These are phyloP conservation scores for Pelodiscus sinensis DNA, from an alignment of 2,113 vertebrate genomes.

Conservation along the genomic window DNA sequence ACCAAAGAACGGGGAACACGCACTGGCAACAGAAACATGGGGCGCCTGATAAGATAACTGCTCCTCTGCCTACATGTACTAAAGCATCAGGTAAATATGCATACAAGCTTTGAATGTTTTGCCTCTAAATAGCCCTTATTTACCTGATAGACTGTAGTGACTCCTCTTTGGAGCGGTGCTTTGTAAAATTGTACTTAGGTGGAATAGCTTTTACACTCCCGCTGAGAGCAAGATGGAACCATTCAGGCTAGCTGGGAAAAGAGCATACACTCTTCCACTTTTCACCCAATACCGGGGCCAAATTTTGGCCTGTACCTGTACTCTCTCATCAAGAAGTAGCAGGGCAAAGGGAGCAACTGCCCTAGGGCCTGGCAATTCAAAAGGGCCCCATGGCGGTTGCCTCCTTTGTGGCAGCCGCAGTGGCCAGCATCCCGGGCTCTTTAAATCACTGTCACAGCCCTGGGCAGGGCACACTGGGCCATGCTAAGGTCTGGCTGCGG, in stretches of 20 bases:
- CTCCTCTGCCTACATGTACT: slow-evolving; percentile 21
- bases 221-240: slow-evolving; percentile 26
- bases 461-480: too few species aligned
- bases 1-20: not conserved
- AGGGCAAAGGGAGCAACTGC: too few species aligned
- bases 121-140: slow-evolving; percentile 38
- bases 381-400: too few species aligned
- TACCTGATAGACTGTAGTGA: slow-evolving; percentile 14
- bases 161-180: slow-evolving; percentile 20
- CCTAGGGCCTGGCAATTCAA: too few species aligned
- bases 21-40: slow-evolving; percentile 23
- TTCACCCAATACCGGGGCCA: slow-evolving; percentile 3
- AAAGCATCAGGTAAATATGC: slow-evolving; percentile 17
- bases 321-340: slow-evolving; percentile 44
- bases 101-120: not conserved
- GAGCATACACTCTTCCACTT: slow-evolving; percentile 16
- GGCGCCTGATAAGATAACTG: slow-evolving; percentile 56
- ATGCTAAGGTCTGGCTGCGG: too few species aligned
- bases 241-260: slow-evolving; percentile 21
- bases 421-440: too few species aligned
- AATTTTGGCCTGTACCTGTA: not conserved
- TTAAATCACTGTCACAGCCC: too few species aligned
- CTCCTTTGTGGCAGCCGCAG: too few species aligned
- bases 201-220: not conserved
- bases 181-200: not conserved